phyloP scores from a whole-genome alignment of 2,797 vertebrate species.

The Eulemur coronatus region DNA sequence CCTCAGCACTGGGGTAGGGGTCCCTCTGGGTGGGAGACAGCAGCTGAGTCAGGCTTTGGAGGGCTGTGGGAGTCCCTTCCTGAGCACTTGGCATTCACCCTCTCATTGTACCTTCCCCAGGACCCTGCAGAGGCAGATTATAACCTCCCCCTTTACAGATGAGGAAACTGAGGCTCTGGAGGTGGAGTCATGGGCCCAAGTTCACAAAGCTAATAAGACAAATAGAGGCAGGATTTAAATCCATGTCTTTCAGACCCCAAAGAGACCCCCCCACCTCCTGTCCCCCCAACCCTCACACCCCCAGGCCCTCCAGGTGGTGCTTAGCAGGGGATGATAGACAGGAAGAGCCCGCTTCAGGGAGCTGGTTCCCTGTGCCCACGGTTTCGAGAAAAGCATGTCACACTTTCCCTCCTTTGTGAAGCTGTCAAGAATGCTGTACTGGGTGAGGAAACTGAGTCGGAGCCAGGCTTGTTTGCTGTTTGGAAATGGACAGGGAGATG shows the following conservation, averaged over 20 bases:
- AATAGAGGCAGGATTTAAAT: not conserved
- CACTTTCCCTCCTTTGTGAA: not conserved
- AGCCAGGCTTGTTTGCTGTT: not conserved
- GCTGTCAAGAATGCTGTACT: not conserved
- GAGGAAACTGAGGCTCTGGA: not conserved
- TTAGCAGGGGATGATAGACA: not conserved
- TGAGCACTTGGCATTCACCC: not conserved
- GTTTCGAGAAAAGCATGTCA: rapidly evolving
- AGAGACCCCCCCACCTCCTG: not conserved
- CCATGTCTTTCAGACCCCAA: not conserved
- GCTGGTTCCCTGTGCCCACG: not conserved
- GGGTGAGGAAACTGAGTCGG: not conserved
- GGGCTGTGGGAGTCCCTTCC: not conserved
- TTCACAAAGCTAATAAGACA: not conserved
- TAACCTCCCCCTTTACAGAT: not conserved
- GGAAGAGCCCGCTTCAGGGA: not conserved
- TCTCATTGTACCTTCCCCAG: not conserved
- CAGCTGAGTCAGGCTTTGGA: not conserved
- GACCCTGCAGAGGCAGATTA: not conserved
- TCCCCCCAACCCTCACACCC: not conserved
- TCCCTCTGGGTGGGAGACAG: not conserved
- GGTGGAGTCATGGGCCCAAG: not conserved
- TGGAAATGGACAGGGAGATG: not conserved
- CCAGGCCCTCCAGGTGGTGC: not conserved
- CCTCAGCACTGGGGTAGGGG: not conserved